phyloP scores from a whole-genome alignment of 2,888 invertebrate genomes.

The Scaptomyza reducta region DNA sequence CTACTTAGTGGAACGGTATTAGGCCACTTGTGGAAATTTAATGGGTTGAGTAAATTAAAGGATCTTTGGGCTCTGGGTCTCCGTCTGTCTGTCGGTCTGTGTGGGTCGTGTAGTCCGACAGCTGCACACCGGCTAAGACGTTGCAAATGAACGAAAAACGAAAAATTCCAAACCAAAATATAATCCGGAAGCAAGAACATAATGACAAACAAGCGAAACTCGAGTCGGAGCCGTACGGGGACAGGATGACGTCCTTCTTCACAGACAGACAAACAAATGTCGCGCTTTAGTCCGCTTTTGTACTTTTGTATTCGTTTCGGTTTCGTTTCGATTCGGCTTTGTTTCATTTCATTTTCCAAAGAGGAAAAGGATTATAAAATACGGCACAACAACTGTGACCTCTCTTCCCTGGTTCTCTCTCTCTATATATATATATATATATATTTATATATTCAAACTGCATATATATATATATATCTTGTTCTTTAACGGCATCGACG shows the following conservation, averaged over 20 bases:
- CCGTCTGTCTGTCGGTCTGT: constrained; percentile 4
- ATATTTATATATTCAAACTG: too few relatives aligned
- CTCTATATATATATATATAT: too few relatives aligned
- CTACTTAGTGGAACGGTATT: constrained; percentile 74
- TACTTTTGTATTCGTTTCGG: constrained; percentile 37
- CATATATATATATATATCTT: too few relatives aligned
- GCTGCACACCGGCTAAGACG: constrained; percentile 75
- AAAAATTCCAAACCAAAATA: constrained; percentile 63
- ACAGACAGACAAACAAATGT: constrained; percentile 71
- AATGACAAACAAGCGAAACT: constrained; percentile 67
- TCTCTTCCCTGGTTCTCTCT: constrained; percentile 4
- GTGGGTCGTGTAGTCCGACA: constrained; percentile 40
- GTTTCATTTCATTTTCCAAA: constrained; percentile 45
- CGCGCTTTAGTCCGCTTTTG: constrained; percentile 27
- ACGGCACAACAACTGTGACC: constrained; percentile 52
- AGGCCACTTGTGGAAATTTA: constrained; percentile 77
- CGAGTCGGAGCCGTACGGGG: constrained; percentile 9
- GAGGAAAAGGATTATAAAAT: constrained; percentile 80
- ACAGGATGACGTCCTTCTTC: constrained; percentile 13
- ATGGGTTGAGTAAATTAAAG: constrained; percentile 38
- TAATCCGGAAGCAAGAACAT: constrained; percentile 75
- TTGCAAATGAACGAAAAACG: constrained; percentile 61
- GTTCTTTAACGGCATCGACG: constrained; percentile 40
- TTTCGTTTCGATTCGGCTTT: constrained; percentile 13
- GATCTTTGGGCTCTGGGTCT: constrained; percentile 14